Base-by-base conservation (phyloP, 2,888 invertebrate genomes). In the Dryadula phaetusa region DNA sequence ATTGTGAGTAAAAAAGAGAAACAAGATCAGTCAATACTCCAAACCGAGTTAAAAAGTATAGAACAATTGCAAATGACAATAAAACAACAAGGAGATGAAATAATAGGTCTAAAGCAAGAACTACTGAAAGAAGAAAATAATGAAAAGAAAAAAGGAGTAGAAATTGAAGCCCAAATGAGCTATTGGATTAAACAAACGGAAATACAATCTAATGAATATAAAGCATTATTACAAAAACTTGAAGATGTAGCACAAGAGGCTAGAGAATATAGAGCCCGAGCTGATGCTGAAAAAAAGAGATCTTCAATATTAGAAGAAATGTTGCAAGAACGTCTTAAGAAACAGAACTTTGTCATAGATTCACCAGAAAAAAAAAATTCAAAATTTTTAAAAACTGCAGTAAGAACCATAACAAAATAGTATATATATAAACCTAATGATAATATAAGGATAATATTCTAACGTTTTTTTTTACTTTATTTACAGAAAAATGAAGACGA, bases 21-120 rank as follows among this genome's bases (percentile, higher is more conserved):
- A 47, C 85, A 85, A 66, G 74, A 77, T 40, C 70, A 69, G 8
- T 71, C 78, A 37, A 49, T 73, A 60, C 42, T 70, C 47, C 71
- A 79, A 61, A 84, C 81, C 37, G 87, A 87, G 44, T 74, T 82
- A 3, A 79, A 80, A 62, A 81, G 83, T 76, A 90, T 90, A 75
- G 83, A 85, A 54, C 82, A 88, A 67, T 75, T 93, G 20, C 87
- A 91, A 63, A 79, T 81, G 60, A 87, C 93, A 22, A 86, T 94
- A 66, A 86, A 85, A 74, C 85, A 93, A 69, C 94, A 94, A 76
- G 93, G 93, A 56, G 79, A 81, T 56, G 93, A 94, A 85, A 93
- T 94, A 76, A 74, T 82, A 44, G 77, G 80, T 66, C 76, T 94
- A 16, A 91, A 88, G 77, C 86, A 91, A 68, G 92, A 94, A 75